These are phyloP conservation scores for Acinonyx jubatus DNA, from an alignment of 2,113 vertebrate genomes.

Conservation along the genomic window DNA sequence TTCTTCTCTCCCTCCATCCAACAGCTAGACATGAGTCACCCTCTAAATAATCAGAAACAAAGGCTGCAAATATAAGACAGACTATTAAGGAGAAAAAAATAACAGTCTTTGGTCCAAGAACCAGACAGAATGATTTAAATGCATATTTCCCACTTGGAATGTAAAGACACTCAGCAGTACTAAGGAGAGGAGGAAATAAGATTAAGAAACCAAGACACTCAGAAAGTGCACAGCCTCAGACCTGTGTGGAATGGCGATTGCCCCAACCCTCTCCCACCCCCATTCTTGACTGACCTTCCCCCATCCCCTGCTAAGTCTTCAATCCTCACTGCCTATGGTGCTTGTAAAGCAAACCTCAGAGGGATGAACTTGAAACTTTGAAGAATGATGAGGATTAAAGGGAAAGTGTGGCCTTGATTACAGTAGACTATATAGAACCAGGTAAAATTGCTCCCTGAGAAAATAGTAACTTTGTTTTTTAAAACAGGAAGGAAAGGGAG, in stretches of 20 bases:
- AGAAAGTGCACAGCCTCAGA: not conserved
- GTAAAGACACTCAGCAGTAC: not conserved
- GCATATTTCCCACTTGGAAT: not conserved
- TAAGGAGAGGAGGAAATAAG: not conserved
- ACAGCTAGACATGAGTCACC: not conserved
- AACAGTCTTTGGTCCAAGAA: not conserved
- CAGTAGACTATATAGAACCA: not conserved
- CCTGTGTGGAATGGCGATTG: not conserved
- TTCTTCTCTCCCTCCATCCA: not conserved
- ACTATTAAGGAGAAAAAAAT: not conserved
- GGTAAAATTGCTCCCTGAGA: not conserved
- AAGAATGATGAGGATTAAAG: not conserved
- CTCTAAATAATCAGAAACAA: slow-evolving; percentile 45
- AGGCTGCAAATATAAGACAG: not conserved
- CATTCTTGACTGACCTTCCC: not conserved
- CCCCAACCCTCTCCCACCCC: not conserved
- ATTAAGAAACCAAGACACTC: not conserved
- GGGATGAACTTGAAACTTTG: not conserved
- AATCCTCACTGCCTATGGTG: not conserved
- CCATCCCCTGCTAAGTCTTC: not conserved
- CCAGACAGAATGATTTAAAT: slow-evolving; percentile 29
- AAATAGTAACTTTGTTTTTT: not conserved
- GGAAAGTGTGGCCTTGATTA: not conserved
- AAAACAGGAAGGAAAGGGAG: not conserved
- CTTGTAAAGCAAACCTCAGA: not conserved